Base-by-base conservation (phyloP, 2,888 invertebrate genomes). In the Diplazon laetatorius region DNA sequence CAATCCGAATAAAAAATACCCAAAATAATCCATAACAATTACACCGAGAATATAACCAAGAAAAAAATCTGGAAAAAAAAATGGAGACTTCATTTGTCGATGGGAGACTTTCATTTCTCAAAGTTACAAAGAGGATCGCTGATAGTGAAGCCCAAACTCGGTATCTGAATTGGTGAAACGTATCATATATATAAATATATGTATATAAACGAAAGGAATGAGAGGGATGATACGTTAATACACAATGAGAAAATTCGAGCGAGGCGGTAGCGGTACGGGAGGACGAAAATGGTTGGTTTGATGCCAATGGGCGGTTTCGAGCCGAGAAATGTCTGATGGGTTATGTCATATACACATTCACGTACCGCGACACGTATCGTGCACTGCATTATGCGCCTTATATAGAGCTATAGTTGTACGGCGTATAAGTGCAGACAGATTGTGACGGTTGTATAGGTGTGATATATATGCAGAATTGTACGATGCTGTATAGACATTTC, bases 221-320 rank as follows among this genome's bases (percentile, higher is more conserved):
- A 83, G 82, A 84, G 84, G 83, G 82, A 84, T 84, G 52, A 85
- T 84, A 86, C 78, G 85, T 81, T 83, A n/a, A 52, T 82, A 84
- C 84, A 82, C 82, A 85, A 85, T 82, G 82, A 83, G 81, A 20
- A 14, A 55, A 55, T n/a, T 9, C 30, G 35, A 57, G 16, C 35
- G 18, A 52, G 66, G 50, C 42, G 66, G 50, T 52, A 42, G 79
- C 70, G 35, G 81, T 14, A 25, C 25, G 80, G 73, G 73, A 73
- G 75, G 57, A 74, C 65, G 80, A n/a, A n/a, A 22, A 60, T 82
- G 85, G 84, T 85, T 86, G 87, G 87, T 86, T 86, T 85, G 81
- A 87, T 86, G 84, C 86, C 87, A 87, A 88, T 87, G 84, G 84
- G 82, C 82, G 85, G 84, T n/a, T 84, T 83, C 80, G 52, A 75